These are phyloP conservation scores for Keiferia lycopersicella DNA, from an alignment of 2,888 invertebrate species.

Conservation along the genomic window DNA sequence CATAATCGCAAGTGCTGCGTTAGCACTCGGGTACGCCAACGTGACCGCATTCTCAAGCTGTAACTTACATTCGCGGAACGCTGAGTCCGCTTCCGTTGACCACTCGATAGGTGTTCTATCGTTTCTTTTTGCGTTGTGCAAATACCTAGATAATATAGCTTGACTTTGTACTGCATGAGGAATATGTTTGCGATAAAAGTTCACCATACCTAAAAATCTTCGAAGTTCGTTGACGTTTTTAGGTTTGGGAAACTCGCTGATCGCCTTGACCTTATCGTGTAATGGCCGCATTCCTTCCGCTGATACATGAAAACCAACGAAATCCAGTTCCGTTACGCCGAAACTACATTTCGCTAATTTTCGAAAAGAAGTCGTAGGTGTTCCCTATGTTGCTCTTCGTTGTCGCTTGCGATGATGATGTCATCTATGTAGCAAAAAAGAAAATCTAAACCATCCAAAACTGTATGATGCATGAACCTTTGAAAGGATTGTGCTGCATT, in stretches of 20 bases:
- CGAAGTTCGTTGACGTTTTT: slow-evolving; percentile 25
- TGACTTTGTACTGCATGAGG: slow-evolving; percentile 13
- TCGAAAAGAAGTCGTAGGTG: slow-evolving; percentile 26
- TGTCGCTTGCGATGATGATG: slow-evolving; percentile 38
- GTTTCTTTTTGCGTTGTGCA: slow-evolving; percentile 15
- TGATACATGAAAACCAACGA: too few relatives aligned
- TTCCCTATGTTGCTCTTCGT: slow-evolving; percentile 26
- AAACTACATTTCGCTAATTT: too few relatives aligned
- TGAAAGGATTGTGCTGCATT: slow-evolving; percentile 47
- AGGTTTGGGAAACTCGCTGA: slow-evolving; percentile 20
- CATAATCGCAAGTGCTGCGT: slow-evolving; percentile 10
- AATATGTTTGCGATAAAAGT: slow-evolving; percentile 24
- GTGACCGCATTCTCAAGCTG: slow-evolving; percentile 29
- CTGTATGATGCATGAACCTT: slow-evolving; percentile 37
- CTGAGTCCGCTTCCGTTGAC: slow-evolving; percentile 31
- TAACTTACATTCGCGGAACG: slow-evolving; percentile 39
- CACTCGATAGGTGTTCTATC: slow-evolving; percentile 35
- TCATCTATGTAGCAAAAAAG: slow-evolving; percentile 44
- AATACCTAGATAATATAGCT: background rate
- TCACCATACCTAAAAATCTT: slow-evolving; percentile 29
- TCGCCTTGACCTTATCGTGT: slow-evolving; percentile 23
- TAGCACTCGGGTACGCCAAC: too few relatives aligned
- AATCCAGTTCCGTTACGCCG: too few relatives aligned
- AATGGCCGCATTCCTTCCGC: background rate
- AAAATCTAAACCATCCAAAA: slow-evolving; percentile 37